Evolutionary conservation across 2,888 invertebrate genomes (phyloP).

Genomic region (Chaetogeoica ovagalla): DNA sequence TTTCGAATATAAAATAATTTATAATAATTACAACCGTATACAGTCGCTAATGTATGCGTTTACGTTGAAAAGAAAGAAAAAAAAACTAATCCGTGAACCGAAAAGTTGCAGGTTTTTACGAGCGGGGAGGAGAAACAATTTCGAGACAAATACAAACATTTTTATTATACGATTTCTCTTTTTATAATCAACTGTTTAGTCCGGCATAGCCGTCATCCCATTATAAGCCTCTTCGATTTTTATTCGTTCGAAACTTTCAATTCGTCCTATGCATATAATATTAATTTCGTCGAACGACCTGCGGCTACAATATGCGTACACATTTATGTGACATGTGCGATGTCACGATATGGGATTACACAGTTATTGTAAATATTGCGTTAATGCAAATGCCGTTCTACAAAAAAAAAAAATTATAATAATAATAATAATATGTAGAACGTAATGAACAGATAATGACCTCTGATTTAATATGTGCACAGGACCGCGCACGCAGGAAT

Average conservation of each 20-base stretch:
- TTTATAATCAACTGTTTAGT: constrained; percentile 13
- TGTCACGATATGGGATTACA: no score
- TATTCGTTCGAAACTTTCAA: constrained; percentile 24
- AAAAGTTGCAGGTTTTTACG: not conserved
- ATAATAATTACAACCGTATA: not conserved
- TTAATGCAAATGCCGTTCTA: no score
- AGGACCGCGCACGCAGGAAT: not conserved
- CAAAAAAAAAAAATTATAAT: no score
- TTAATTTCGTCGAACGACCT: not conserved
- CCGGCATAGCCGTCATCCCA: not conserved
- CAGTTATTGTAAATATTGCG: no score
- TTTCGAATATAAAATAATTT: not conserved
- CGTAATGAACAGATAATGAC: constrained; percentile 9
- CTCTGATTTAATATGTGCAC: constrained; percentile 13
- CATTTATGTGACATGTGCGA: no score
- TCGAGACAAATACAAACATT: constrained; percentile 32
- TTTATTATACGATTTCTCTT: constrained; percentile 47
- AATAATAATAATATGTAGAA: not conserved
- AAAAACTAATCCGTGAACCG: constrained; percentile 13
- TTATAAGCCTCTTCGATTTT: not conserved
- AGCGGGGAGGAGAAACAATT: constrained; percentile 6
- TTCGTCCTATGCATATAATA: not conserved
- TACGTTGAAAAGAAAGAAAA: no score
- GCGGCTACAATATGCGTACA: not conserved
- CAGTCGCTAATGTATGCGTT: not conserved